These are phyloP conservation scores for Petrocephalus sullivani DNA, from an alignment of 2,797 vertebrate species.

Conservation along the genomic window DNA sequence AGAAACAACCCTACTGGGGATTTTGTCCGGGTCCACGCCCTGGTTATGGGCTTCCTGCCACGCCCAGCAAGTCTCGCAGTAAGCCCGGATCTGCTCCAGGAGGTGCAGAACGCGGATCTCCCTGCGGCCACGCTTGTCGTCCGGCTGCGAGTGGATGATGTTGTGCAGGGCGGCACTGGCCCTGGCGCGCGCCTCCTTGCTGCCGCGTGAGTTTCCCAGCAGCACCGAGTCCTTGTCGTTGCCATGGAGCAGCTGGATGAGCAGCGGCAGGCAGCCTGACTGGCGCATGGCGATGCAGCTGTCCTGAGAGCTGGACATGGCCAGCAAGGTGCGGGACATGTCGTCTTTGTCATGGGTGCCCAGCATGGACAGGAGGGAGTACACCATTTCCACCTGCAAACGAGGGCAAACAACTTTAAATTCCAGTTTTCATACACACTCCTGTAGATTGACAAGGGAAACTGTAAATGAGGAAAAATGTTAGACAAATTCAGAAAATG, in stretches of 20 bases:
- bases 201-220: slow-evolving; percentile 91
- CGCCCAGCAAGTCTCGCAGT: slow-evolving; percentile 96
- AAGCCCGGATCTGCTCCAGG: slow-evolving; percentile 93
- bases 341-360: slow-evolving; percentile 98
- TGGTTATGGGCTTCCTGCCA: slow-evolving; percentile 94
- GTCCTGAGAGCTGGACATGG: slow-evolving; percentile 99
- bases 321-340: slow-evolving; percentile 96
- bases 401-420: background rate
- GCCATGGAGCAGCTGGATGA: slow-evolving; percentile 97
- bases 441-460: background rate
- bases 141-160: slow-evolving; percentile 96
- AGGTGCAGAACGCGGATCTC: slow-evolving; percentile 96
- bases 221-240: slow-evolving; percentile 97
- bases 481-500: background rate
- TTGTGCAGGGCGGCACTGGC: slow-evolving; percentile 95
- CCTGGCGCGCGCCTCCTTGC: slow-evolving; percentile 90
- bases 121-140: slow-evolving; percentile 86
- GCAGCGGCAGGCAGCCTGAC: slow-evolving; percentile 93
- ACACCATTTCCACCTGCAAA: slow-evolving; percentile 95
- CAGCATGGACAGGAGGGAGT: slow-evolving; percentile 96
- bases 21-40: slow-evolving; percentile 90
- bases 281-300: slow-evolving; percentile 99
- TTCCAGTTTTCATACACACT: background rate
- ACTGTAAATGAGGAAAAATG: background rate
- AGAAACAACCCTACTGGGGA: slow-evolving; percentile 74